Evolutionary conservation across 2,797 vertebrate species (phyloP), one percentile per base, ranked within the genome.

Genomic region (Anabas testudineus): DNA sequence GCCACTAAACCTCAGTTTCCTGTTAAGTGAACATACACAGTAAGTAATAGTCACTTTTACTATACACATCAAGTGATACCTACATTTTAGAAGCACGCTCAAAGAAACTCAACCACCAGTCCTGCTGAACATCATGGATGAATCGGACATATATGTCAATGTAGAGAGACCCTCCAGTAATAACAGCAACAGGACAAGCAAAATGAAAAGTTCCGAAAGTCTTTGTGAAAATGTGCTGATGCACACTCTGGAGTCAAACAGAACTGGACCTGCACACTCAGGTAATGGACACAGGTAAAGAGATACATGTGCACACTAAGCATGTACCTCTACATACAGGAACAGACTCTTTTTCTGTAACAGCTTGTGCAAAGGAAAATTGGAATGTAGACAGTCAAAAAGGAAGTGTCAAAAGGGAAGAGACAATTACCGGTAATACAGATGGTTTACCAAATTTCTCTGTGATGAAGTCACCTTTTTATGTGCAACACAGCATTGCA

Each of bases 61-160:
- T n/a, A n/a, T n/a, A n/a, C n/a, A n/a, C n/a, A n/a, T n/a, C n/a
- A n/a, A n/a, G n/a, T n/a, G n/a, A n/a, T n/a, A n/a, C n/a, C n/a
- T n/a, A n/a, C n/a, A n/a, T n/a, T n/a, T n/a, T n/a, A n/a, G n/a
- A n/a, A n/a, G n/a, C n/a, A n/a, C n/a, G n/a, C n/a, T n/a, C n/a
- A 26, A 28, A 6, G 26, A 64, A 64, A 30, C 30, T 41, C 10
- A 19, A 10, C 15, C 3, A 0, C 37, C 19, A 12, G 9, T n/a
- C 43, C 26, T 37, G 22, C 30, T 16, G 13, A 10, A 47, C 32
- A n/a, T 41, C 39, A 74, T 53, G 67, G 45, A 51, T 64, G 32
- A 55, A 30, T 5, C 36, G 7, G 12, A 64, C 16, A 47, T 57
- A 2, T 66, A 61, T 30, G 55, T 3, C 7, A 70, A 79, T 9